phyloP scores from a whole-genome alignment of 2,113 vertebrate species.

The Hylia prasina region DNA sequence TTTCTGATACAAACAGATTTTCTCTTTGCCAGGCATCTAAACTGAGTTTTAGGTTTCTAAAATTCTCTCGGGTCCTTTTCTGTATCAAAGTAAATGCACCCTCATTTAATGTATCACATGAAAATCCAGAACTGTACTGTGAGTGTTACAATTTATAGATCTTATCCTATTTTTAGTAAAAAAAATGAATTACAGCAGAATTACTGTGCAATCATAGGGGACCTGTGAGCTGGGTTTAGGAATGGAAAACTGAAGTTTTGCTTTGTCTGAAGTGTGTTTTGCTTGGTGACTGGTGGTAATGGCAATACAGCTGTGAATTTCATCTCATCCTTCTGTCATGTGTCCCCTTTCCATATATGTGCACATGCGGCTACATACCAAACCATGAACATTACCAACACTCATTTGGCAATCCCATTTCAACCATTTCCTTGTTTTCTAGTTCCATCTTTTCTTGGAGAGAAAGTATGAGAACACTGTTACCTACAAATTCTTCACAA shows the following conservation, averaged over 20 bases:
- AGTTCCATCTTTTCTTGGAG: neutral
- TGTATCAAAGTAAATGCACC: neutral
- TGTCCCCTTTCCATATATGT: accelerated
- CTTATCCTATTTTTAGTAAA: neutral
- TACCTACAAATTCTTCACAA: neutral
- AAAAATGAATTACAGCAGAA: neutral
- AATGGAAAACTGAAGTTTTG: neutral
- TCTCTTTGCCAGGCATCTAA: neutral
- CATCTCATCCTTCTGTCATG: neutral
- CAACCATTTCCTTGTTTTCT: neutral
- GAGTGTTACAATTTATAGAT: neutral
- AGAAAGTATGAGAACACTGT: neutral
- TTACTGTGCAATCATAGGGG: neutral
- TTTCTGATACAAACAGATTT: neutral
- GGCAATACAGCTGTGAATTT: neutral
- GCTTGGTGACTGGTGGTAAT: neutral
- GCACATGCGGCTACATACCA: neutral
- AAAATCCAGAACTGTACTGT: neutral
- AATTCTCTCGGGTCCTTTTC: neutral
- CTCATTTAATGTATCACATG: neutral
- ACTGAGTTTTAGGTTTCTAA: neutral
- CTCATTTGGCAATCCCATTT: neutral
- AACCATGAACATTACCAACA: accelerated
- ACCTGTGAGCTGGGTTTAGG: accelerated
- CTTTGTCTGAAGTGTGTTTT: neutral